Evolutionary conservation across 1,140 invertebrate genomes (phyloP), one percentile per base, ranked within the genome.

Genomic region (Latrodectus geometricus): DNA sequence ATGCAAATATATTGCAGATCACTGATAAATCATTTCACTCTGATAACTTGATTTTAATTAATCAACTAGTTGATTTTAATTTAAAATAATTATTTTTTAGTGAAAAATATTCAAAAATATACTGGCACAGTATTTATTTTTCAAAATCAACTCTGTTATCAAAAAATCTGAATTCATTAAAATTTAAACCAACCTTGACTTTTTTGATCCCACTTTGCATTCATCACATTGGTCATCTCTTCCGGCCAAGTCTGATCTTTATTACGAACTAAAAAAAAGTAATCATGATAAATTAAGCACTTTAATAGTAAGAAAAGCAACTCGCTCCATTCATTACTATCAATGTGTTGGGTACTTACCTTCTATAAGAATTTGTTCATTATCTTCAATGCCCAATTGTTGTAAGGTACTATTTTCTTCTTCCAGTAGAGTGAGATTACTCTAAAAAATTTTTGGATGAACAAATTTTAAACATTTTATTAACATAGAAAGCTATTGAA

Each of bases 201-300:
- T 66, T 89, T 89, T 68, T 87, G 87, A 75, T 88, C 88, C 23
- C 61, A 72, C 68, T 87, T 88, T 20, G 78, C 75, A 83, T 86
- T 89, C 70, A 87, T 86, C 48, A 88, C 82, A 74, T 70, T 83
- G 2, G 94, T 94, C 89, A 97, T 94, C 92, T 97, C 96, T 91
- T 97, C 96, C 0, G 96, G 96, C 96, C 96, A 97, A 4, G 96
- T 97, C 86, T 96, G 92, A 92, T 97, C 96, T 89, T 95, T 95
- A 91, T 96, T 97, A 66, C 96, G 89, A 23, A 94, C 94, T 92
- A 52, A 15, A 68, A 15, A 70, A 72, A 68, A 35, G 3, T 54
- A 54, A 66, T 14, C 35, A 7, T 23, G 49, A 8, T 50, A 4
- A 52, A 65, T n/a, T 50, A 56, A 11, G 54, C 49, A 20, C 9